phyloP scores from a whole-genome alignment of 2,797 vertebrate species.

The Gobionotothen gibberifrons region DNA sequence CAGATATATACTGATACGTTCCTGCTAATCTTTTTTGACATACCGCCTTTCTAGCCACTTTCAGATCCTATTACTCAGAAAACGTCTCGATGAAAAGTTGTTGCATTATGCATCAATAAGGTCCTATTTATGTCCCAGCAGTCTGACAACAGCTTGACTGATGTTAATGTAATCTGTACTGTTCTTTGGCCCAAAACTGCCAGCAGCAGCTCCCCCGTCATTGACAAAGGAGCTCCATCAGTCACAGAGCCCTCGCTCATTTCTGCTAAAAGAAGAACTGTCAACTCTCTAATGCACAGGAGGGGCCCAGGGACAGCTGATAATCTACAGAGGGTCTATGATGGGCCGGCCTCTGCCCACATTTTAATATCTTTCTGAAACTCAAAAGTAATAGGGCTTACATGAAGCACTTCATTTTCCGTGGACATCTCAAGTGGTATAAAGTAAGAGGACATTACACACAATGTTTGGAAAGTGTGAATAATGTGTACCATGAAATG shows the following conservation, averaged over 20 bases:
- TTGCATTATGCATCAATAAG: constrained; percentile 83
- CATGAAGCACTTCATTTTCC: background rate
- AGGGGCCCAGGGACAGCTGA: constrained; percentile 66
- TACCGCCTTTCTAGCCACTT: constrained; percentile 48
- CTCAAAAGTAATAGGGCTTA: constrained; percentile 20
- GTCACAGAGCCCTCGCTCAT: constrained; percentile 77
- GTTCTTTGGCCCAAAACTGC: constrained; percentile 82
- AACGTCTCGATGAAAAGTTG: constrained; percentile 75
- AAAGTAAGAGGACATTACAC: constrained; percentile 1
- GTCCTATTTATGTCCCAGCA: constrained; percentile 79
- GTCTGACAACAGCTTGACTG: constrained; percentile 81
- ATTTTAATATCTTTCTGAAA: constrained; percentile 45
- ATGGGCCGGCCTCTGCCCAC: constrained; percentile 43
- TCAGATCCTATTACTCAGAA: constrained; percentile 73
- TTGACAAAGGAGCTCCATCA: constrained; percentile 82
- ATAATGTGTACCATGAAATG: background rate
- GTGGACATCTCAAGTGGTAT: constrained; percentile 1
- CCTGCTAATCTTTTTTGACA: constrained; percentile 50
- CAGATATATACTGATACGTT: constrained; percentile 19
- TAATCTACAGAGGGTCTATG: constrained; percentile 55
- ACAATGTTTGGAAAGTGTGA: background rate
- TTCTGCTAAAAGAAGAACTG: constrained; percentile 77
- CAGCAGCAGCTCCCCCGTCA: constrained; percentile 77
- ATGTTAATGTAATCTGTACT: constrained; percentile 83
- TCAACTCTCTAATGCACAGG: constrained; percentile 75